Percentiles rank a stretch among this genome's conserved stretches.
phyloP scores from a whole-genome alignment of 2,113 vertebrate species.

The Amphiprion ocellaris region DNA sequence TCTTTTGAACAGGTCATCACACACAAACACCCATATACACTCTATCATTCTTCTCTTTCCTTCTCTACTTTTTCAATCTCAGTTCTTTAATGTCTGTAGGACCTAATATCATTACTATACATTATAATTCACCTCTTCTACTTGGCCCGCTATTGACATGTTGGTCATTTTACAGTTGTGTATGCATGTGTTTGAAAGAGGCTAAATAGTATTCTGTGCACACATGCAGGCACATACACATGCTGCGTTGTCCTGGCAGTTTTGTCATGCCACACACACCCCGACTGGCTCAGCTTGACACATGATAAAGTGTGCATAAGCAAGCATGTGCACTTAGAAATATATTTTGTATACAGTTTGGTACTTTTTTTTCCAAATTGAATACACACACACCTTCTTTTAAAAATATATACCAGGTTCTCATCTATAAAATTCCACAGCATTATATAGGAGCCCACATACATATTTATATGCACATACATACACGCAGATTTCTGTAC shows the following conservation, averaged over 20 bases:
- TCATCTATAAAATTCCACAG: constrained; percentile 1
- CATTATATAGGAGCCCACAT: background rate
- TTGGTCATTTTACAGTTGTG: constrained; percentile 48
- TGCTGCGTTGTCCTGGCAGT: constrained; percentile 67
- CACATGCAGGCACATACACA: constrained; percentile 65
- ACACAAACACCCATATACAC: constrained; percentile 11
- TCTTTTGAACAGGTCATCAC: constrained; percentile 40
- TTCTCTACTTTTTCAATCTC: constrained; percentile 36
- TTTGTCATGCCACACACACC: constrained; percentile 79
- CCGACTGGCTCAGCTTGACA: constrained; percentile 29
- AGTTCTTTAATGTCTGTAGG: constrained; percentile 42
- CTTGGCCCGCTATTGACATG: constrained; percentile 37
- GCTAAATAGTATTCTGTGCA: constrained; percentile 63
- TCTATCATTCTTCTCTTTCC: constrained; percentile 35
- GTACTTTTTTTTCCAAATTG: background rate
- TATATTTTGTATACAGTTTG: constrained; percentile 9
- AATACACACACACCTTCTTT: constrained; percentile 2
- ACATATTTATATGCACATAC: constrained; percentile 1
- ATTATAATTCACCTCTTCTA: constrained; percentile 31
- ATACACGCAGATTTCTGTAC: constrained; percentile 21
- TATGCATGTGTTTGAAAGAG: constrained; percentile 24
- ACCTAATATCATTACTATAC: constrained; percentile 34
- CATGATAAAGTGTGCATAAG: constrained; percentile 39
- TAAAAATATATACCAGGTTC: constrained; percentile 9
- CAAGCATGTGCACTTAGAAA: constrained; percentile 33